Evolutionary conservation across 2,797 vertebrate species (phyloP).

Genomic region (Morus bassanus): DNA sequence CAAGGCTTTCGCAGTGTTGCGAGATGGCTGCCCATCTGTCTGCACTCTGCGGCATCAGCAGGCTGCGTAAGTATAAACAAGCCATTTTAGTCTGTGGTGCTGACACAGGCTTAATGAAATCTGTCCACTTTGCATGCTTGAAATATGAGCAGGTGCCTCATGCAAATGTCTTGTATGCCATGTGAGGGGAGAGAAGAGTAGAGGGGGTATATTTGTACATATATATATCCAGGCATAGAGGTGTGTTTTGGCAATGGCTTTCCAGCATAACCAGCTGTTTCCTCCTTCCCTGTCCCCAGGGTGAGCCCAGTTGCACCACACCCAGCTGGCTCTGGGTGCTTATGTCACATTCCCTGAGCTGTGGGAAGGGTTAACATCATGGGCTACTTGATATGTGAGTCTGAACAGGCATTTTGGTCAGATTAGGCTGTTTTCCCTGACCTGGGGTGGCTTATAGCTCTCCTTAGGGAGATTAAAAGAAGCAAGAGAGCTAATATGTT

Average conservation of each 20-base stretch:
- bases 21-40: neutral
- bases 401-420: neutral
- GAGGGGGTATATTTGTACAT: neutral
- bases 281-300: neutral
- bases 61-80: neutral
- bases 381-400: neutral
- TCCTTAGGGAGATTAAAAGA: conserved; percentile 14
- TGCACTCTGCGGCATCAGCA: neutral
- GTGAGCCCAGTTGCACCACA: neutral
- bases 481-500: neutral
- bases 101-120: neutral
- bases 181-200: neutral
- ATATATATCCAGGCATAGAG: neutral
- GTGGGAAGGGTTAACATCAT: neutral
- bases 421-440: neutral
- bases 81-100: neutral
- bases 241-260: neutral
- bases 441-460: neutral
- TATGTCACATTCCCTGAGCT: neutral
- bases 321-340: neutral
- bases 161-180: neutral
- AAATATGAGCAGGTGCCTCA: neutral
- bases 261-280: neutral
- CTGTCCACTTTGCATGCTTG: neutral
- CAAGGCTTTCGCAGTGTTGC: neutral